Evolutionary conservation across 1,140 invertebrate genomes (phyloP).

Genomic region (Condylostylus longicornis): DNA sequence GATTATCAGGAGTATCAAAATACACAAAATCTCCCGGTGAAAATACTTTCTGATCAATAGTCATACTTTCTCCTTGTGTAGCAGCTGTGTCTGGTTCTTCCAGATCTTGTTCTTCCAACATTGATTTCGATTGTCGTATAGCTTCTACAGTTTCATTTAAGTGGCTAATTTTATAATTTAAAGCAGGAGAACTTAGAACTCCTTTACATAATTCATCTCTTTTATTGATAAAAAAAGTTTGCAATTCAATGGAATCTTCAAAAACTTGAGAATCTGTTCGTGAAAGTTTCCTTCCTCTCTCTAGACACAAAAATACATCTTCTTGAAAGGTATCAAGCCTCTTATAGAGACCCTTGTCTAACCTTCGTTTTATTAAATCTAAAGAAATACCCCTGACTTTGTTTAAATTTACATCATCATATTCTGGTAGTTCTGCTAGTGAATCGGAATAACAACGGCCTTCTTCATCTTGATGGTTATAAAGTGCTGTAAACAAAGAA

Average conservation of each 20-base stretch:
- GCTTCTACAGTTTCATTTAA: slow-evolving; percentile 57
- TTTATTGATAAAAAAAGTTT: slow-evolving; percentile 77
- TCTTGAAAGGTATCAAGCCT: slow-evolving; percentile 91
- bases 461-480: slow-evolving; percentile 92
- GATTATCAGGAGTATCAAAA: slow-evolving; percentile 26
- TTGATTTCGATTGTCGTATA: slow-evolving; percentile 58
- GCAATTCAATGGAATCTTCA: slow-evolving; percentile 88
- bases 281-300: slow-evolving; percentile 70
- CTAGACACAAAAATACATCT: slow-evolving; percentile 88
- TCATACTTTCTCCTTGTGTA: slow-evolving; percentile 26
- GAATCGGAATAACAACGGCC: slow-evolving; percentile 92
- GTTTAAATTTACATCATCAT: slow-evolving; percentile 51
- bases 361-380: slow-evolving; percentile 67
- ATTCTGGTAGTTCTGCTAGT: slow-evolving; percentile 82
- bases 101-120: slow-evolving; percentile 67
- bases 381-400: slow-evolving; percentile 65
- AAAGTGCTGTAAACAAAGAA: slow-evolving; percentile 82
- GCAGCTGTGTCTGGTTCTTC: slow-evolving; percentile 32
- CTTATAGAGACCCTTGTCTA: slow-evolving; percentile 79
- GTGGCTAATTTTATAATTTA: slow-evolving; percentile 61
- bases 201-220: slow-evolving; percentile 59
- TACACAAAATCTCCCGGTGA: slow-evolving; percentile 30
- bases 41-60: slow-evolving; percentile 29
- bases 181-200: slow-evolving; percentile 70
- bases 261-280: slow-evolving; percentile 86